Conservation (phyloP, 2,888 invertebrate species). For the Drosophila limbata region DNA sequence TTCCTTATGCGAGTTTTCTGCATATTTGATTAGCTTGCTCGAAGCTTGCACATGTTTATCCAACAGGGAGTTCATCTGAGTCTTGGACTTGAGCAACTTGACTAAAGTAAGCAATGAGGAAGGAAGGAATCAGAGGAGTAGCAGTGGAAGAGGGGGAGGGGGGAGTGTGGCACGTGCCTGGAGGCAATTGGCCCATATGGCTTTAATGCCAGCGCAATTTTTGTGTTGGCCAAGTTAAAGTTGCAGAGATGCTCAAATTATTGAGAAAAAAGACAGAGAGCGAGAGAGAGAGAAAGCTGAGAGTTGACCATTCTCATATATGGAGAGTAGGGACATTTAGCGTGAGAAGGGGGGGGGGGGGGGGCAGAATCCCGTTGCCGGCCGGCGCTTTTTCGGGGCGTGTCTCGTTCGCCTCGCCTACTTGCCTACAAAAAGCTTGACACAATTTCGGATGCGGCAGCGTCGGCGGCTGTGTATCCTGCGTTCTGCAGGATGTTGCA, state of each 20-base stretch:
- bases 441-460: conserved; percentile 61
- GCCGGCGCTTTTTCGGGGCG: conserved; percentile 57
- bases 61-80: conserved; percentile 14
- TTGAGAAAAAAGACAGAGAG: neutral
- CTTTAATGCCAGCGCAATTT: conserved; percentile 19
- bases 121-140: too few species aligned
- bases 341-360: neutral
- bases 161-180: conserved; percentile 14
- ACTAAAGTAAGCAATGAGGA: too few species aligned
- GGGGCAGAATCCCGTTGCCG: conserved; percentile 9
- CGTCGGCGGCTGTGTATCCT: conserved; percentile 32
- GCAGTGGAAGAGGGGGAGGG: too few species aligned
- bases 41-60: conserved; percentile 18
- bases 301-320: conserved; percentile 1
- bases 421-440: conserved; percentile 47
- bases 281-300: neutral
- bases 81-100: conserved; percentile 3
- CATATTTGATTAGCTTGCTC: conserved; percentile 30
- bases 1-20: conserved; percentile 6
- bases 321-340: too few species aligned
- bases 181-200: conserved; percentile 23
- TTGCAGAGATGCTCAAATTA: conserved; percentile 3
- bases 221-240: conserved; percentile 3
- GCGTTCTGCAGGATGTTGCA: conserved; percentile 33
- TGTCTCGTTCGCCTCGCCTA: conserved; percentile 15